Evolutionary conservation across 2,797 vertebrate species (phyloP), one percentile per base, ranked within the genome.

Genomic region (Poecilia wingei): DNA sequence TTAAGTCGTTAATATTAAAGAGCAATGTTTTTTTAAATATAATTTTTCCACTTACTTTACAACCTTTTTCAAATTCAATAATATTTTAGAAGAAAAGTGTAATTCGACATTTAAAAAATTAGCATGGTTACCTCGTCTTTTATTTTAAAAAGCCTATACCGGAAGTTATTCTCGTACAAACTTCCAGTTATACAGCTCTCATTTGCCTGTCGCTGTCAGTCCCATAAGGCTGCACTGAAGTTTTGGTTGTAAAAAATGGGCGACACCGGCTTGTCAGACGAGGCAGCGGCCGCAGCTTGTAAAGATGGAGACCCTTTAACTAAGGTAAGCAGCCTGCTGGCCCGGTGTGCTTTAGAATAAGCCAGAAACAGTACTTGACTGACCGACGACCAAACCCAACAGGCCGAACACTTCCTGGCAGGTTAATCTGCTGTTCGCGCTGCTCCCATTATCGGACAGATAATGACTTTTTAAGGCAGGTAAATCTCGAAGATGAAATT

Each of bases 221-320:
- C 61, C 64, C 39, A 51, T 14, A 39, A 22, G 46, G 13, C 12
- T 7, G 41, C 31, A 0, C 6, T 69, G 16, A 66, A 8, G 16
- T 20, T 6, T n/a, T 66, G 22, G n/a, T 31, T 12, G 0, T 6
- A 3, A 91, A 31, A 87, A 82, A 96, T 96, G 96, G 86, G 92
- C 77, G 94, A 96, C 46, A 91, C 93, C 79, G 95, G 95, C 64
- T 75, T 96, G 79, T 92, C 95, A 16, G 88, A 95, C 61, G 95
- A 96, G 20, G 90, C 89, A 0, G 92, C 47, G 1, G 83, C 81
- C 0, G 84, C 91, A 13, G 95, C 91, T 2, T 96, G 96, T 57
- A 95, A 95, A 89, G 95, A 96, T 31, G 96, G 92, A 84, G 79
- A 93, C 73, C 82, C 93, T 0, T 79, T 94, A 0, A 96, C 95